Conservation (phyloP, 2,797 vertebrate species). For the Oreochromis grahami region DNA sequence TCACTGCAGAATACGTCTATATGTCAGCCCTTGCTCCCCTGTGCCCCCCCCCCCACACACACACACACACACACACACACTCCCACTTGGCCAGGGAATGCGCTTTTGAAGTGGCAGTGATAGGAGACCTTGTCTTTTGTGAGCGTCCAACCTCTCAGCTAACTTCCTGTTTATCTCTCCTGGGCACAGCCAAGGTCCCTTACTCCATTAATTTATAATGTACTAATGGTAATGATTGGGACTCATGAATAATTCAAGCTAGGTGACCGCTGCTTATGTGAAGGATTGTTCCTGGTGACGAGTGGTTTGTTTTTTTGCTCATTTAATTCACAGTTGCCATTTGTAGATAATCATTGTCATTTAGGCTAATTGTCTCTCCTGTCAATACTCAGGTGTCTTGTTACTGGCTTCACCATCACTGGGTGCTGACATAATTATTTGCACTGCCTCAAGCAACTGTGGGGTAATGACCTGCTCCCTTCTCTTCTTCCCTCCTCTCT, state of each 20-base stretch:
- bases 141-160: slow-evolving; percentile 8
- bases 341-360: slow-evolving; percentile 65
- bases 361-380: slow-evolving; percentile 61
- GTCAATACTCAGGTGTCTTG: slow-evolving; percentile 65
- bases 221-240: slow-evolving; percentile 62
- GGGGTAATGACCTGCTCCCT: slow-evolving; percentile 35
- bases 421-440: slow-evolving; percentile 49
- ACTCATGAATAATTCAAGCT: slow-evolving; percentile 56
- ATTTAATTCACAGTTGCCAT: slow-evolving; percentile 54
- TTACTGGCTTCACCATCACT: slow-evolving; percentile 36
- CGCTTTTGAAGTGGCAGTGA: slow-evolving; percentile 1
- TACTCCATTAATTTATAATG: slow-evolving; percentile 56
- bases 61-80: background rate
- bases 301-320: slow-evolving; percentile 12
- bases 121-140: slow-evolving; percentile 24
- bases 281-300: slow-evolving; percentile 19
- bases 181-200: slow-evolving; percentile 40
- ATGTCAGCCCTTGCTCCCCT: slow-evolving; percentile 6
- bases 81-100: background rate
- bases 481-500: background rate
- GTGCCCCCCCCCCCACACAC: background rate
- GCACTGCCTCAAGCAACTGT: slow-evolving; percentile 32
- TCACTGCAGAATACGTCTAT: slow-evolving; percentile 18
- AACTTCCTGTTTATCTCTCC: slow-evolving; percentile 52
- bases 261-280: slow-evolving; percentile 23